Base-by-base conservation (phyloP, 2,797 vertebrate genomes). In the Ctenochaetus hawaiiensis region DNA sequence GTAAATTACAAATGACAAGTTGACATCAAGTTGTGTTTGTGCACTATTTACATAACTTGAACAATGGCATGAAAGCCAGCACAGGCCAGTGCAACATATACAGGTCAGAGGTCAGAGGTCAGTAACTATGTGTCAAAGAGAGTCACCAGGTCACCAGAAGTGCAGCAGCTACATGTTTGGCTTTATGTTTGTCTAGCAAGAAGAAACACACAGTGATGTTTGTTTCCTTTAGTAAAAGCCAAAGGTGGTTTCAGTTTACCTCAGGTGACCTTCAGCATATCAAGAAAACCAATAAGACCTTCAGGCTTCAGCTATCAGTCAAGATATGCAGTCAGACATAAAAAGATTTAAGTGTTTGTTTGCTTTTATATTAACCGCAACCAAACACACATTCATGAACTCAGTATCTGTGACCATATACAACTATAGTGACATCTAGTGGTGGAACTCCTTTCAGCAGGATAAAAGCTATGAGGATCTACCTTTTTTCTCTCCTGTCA, bases 361-460 rank as follows among this genome's bases (percentile, higher is more conserved):
- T 3, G 34, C 20, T 30, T 64, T 1, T n/a, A 48, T 13, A 18
- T 20, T 44, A 39, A 45, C 8, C 58, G 0, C 10, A 56, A 16
- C 10, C 51, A 5, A 23, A 60, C 6, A 23, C 41, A 48, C 11
- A 16, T 16, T 34, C 30, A 7, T 34, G 30, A 34, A 34, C 22
- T 2, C 6, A 1, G 11, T 23, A 6, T 8, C 53, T 4, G 37
- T 20, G 48, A 48, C 26, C 1, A 44, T 2, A 30, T 3, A 18
- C 3, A 59, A 13, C 70, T 61, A 77, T 1, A 81, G 71, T 14
- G 88, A 81, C 83, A 80, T 41, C 85, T 5, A 75, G 79, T 82
- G 85, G 81, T 65, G 51, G 18, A 67, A 53, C 43, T 13, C 16
- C 9, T 0, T 6, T 49, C 3, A 37, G 7, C 5, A 39, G 30